Base-by-base conservation (phyloP, 1,140 invertebrate species). In the Eriosoma lanigerum region DNA sequence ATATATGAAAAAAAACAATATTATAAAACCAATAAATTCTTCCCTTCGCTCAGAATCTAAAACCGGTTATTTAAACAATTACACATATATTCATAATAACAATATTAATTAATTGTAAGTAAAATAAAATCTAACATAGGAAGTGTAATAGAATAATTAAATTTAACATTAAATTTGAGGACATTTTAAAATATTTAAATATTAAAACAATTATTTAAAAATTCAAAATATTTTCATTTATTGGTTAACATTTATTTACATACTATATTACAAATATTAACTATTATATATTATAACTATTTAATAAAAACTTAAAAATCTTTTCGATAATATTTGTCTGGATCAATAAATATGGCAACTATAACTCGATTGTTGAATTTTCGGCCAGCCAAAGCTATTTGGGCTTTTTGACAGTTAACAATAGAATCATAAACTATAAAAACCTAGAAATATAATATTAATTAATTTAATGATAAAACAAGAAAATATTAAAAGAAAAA, bases 351-450 rank as follows among this genome's bases (percentile, higher is more conserved):
- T 1, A 97, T 99, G 13, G 98, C 99, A 17, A 99, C 97, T 13
- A 99, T 98, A 54, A 99, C 97, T 78, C 98, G 90, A 87, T 98
- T 98, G 83, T 96, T 97, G 88, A 99, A 99, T 87, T 99, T 98
- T 66, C 98, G 89, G 68, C 98, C 98, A 58, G 98, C 97, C 4
- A 99, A 88, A 4, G 96, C 95, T 85, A 99, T 97, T 86, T 99
- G 98, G 6, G 98, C 98, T 85, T 98, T 98, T 86, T 99, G 97
- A 86, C 97, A 98, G 84, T 99, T 98, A 29, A 93, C 90, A 56
- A 97, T 92, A 80, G 95, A 95, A 87, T 94, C 96, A 86, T 99
- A 99, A 88, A 99, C 98, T 19, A 99, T 96, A 88, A 98, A 99
- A 29, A 99, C 96, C 93, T 96, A 80, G 87, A 88, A 84, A 82